Conservation (phyloP, 2,113 vertebrate species). For the Chrysochloris asiatica region DNA sequence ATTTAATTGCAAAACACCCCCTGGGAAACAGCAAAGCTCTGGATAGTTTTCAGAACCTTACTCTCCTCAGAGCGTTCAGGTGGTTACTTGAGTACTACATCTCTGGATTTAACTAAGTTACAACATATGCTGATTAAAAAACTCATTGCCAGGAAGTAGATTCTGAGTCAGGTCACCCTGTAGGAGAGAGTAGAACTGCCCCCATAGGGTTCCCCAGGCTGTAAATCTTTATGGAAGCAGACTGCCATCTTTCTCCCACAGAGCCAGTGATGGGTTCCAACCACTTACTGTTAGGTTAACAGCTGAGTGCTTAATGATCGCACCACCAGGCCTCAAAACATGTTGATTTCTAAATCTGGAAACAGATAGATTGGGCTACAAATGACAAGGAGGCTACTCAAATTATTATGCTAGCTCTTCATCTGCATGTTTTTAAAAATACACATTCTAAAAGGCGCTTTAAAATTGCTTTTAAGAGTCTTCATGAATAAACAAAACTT, state of each 20-base stretch:
- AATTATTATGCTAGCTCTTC: neutral
- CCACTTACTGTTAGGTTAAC: neutral
- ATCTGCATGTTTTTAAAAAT: neutral
- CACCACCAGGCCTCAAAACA: neutral
- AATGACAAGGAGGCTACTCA: neutral
- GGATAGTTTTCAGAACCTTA: conserved; percentile 7
- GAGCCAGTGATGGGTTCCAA: neutral
- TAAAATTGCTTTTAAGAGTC: neutral
- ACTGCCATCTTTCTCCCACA: neutral
- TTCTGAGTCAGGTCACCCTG: neutral
- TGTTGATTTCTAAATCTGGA: neutral
- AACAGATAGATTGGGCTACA: neutral
- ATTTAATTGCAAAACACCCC: conserved; percentile 30
- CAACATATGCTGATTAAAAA: neutral
- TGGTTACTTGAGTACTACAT: neutral
- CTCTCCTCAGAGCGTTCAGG: neutral
- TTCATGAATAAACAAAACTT: neutral
- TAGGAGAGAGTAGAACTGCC: neutral
- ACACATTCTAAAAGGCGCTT: neutral
- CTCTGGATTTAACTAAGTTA: neutral
- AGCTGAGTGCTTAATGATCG: neutral
- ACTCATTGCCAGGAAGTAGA: no score
- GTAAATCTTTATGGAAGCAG: neutral
- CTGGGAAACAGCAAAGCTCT: conserved; percentile 40
- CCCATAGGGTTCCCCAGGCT: neutral